Percentiles rank a stretch among this genome's conserved stretches.
Evolutionary conservation across 2,113 vertebrate genomes (phyloP).

Genomic region (Myxocyprinus asiaticus): DNA sequence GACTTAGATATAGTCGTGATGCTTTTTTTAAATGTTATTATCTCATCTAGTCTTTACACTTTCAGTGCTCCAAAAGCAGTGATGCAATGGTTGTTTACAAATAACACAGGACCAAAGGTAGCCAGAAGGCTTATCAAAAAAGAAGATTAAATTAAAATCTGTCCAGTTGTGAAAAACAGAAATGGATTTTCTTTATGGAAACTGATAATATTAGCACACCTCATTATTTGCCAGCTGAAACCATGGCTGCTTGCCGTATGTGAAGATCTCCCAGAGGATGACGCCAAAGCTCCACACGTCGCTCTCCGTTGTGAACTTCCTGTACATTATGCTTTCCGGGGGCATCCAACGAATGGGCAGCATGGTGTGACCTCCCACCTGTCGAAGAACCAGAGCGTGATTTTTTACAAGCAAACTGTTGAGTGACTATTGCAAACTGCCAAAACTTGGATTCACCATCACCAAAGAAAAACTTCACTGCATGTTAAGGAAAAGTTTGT

Average conservation of each 20-base stretch:
- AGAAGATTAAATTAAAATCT: no score
- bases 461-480: no score
- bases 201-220: constrained; percentile 69
- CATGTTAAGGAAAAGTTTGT: no score
- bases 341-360: constrained; percentile 98
- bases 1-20: no score
- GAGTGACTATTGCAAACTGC: no score
- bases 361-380: constrained; percentile 99
- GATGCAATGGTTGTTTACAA: not conserved
- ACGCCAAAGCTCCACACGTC: constrained; percentile 99
- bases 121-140: no score
- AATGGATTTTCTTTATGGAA: not conserved
- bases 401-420: no score
- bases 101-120: not conserved
- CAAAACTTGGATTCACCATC: no score
- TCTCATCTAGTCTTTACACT: not conserved
- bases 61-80: not conserved
- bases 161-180: not conserved
- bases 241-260: constrained; percentile 97
- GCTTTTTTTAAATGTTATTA: no score
- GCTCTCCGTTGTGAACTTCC: constrained; percentile 97
- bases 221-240: constrained; percentile 98
- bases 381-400: not conserved
- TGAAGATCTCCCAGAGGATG: constrained; percentile 99
- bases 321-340: constrained; percentile 98